Evolutionary conservation across 2,113 vertebrate species (phyloP).

Genomic region (Prunella himalayana): DNA sequence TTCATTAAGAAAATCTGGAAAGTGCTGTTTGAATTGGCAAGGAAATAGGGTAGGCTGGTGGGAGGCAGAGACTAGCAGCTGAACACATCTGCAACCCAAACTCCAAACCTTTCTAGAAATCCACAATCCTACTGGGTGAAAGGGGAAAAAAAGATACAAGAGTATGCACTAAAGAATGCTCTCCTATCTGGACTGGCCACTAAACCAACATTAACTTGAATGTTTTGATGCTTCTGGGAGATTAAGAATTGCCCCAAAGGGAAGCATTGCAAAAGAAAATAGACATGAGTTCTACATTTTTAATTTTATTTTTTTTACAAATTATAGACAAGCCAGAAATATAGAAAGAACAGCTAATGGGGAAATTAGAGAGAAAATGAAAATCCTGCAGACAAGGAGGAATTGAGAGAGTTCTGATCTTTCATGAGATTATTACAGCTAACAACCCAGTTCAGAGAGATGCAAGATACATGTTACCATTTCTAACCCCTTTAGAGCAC

Average conservation of each 20-base stretch:
- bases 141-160: not conserved
- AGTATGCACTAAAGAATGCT: not conserved
- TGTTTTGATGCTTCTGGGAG: constrained; percentile 26
- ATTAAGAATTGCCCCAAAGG: constrained; percentile 3
- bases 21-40: constrained; percentile 31
- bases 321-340: not conserved
- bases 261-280: not conserved
- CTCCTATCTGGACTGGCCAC: not conserved
- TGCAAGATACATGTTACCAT: not conserved
- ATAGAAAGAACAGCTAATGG: not conserved
- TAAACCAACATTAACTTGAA: constrained; percentile 11
- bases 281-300: not conserved
- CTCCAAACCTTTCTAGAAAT: not conserved
- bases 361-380: constrained; percentile 26
- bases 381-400: not conserved
- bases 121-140: not conserved
- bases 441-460: not conserved
- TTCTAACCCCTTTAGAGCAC: not conserved
- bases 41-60: not conserved
- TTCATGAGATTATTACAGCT: not conserved
- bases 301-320: not conserved
- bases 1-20: constrained; percentile 56
- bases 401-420: not conserved
- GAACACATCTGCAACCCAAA: constrained; percentile 5
- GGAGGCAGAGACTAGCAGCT: not conserved